Evolutionary conservation across 2,888 invertebrate genomes (phyloP).

Genomic region (Myopa tessellatipennis): DNA sequence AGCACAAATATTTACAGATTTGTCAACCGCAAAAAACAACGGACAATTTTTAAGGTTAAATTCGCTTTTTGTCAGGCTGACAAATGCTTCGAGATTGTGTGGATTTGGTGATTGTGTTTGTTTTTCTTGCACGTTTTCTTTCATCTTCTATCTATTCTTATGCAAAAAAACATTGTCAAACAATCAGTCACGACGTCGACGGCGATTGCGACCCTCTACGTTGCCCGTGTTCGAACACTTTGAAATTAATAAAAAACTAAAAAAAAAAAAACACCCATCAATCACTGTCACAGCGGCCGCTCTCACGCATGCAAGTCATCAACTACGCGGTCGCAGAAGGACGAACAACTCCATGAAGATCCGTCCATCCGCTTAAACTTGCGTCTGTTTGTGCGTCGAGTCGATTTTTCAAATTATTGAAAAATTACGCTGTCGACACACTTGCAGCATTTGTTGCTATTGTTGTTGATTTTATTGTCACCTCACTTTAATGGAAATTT

Average conservation of each 20-base stretch:
- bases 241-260: slow-evolving; percentile 31
- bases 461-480: neutral
- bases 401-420: slow-evolving; percentile 17
- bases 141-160: slow-evolving; percentile 19
- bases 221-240: slow-evolving; percentile 23
- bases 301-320: neutral
- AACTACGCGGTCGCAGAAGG: slow-evolving; percentile 13
- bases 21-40: too few species aligned
- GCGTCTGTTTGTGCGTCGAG: neutral
- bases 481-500: too few species aligned
- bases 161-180: slow-evolving; percentile 8
- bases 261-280: neutral
- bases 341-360: slow-evolving; percentile 10
- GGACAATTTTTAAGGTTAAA: too few species aligned
- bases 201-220: slow-evolving; percentile 25
- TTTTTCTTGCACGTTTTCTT: neutral
- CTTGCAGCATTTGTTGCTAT: neutral
- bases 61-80: too few species aligned
- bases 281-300: slow-evolving; percentile 29
- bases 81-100: too few species aligned
- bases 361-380: neutral
- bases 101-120: neutral
- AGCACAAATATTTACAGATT: too few species aligned
- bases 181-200: slow-evolving; percentile 21
- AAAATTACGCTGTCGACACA: neutral